A percentile compares a stretch with the other conserved stretches of the same genome.
Evolutionary conservation across 2,888 invertebrate species (phyloP).

Genomic region (Drosophila nigritarsus): DNA sequence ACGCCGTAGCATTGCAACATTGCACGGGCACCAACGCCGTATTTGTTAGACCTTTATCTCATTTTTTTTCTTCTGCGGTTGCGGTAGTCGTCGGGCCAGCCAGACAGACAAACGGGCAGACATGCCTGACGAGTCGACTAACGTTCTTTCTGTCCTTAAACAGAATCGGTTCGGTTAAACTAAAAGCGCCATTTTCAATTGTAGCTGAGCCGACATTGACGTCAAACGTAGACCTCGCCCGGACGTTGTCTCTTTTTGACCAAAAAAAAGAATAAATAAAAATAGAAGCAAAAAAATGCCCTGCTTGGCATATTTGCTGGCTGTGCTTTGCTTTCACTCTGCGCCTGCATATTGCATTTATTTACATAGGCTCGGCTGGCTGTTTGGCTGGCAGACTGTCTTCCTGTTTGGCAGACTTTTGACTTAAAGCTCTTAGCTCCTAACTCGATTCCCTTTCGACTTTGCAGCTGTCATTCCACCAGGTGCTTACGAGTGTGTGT

Average conservation of each 20-base stretch:
- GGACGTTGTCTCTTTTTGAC: conserved; percentile 48
- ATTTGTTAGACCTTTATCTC: conserved; percentile 55
- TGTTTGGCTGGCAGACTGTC: conserved; percentile 18
- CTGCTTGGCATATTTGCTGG: conserved; percentile 42
- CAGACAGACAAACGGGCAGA: conserved; percentile 26
- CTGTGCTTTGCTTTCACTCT: conserved; percentile 53
- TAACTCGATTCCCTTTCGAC: conserved; percentile 73
- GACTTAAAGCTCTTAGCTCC: conserved; percentile 73
- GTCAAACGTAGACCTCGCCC: conserved; percentile 28
- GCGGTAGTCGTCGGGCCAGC: conserved; percentile 58
- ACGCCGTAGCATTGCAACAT: conserved; percentile 72
- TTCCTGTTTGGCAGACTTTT: conserved; percentile 63
- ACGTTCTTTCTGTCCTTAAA: conserved; percentile 70
- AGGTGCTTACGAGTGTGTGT: conserved; percentile 44
- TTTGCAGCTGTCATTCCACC: conserved; percentile 59
- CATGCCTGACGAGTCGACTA: conserved; percentile 8
- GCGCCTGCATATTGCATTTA: conserved; percentile 74
- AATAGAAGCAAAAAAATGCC: conserved; percentile 32
- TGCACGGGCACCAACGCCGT: conserved; percentile 43
- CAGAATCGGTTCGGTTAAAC: conserved; percentile 66
- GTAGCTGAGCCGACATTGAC: conserved; percentile 47
- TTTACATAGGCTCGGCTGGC: conserved; percentile 69
- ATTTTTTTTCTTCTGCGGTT: conserved; percentile 52
- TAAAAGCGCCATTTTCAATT: conserved; percentile 72
- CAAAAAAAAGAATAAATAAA: conserved; percentile 41